Evolutionary conservation across 2,888 invertebrate species (phyloP).

Genomic region (Ochropleura leucogaster): DNA sequence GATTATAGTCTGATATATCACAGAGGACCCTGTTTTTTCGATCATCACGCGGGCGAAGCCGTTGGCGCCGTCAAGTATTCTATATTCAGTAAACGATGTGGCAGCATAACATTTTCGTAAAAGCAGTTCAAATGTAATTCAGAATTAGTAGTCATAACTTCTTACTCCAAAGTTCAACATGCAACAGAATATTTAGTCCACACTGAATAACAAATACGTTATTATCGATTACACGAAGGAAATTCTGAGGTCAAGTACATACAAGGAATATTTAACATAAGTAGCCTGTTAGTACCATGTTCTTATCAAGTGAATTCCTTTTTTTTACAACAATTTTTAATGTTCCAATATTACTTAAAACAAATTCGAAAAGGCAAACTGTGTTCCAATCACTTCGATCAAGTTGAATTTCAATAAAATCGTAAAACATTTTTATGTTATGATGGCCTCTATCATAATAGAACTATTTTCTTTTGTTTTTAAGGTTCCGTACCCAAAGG

Average conservation of each 20-base stretch:
- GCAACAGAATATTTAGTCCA: constrained; percentile 58
- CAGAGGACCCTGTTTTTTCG: too few species aligned
- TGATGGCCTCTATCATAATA: too few species aligned
- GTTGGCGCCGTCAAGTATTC: background rate
- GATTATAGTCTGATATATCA: too few species aligned
- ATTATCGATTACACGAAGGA: constrained; percentile 64
- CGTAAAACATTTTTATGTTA: background rate
- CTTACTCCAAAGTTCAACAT: constrained; percentile 58
- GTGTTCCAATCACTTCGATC: background rate
- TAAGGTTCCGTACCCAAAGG: too few species aligned
- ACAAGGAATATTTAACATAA: constrained; percentile 58
- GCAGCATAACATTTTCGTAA: background rate
- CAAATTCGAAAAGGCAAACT: constrained; percentile 1
- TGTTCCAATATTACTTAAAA: constrained; percentile 5
- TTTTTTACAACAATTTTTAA: constrained; percentile 7
- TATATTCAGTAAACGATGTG: background rate
- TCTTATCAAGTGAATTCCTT: constrained; percentile 47
- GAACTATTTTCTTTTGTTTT: too few species aligned
- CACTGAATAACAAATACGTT: constrained; percentile 64
- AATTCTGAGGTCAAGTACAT: constrained; percentile 63
- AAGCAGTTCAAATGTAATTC: constrained; percentile 28
- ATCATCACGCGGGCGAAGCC: too few species aligned
- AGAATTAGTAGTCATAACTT: constrained; percentile 58
- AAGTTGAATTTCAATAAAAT: background rate
- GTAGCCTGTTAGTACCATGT: constrained; percentile 45